Evolutionary conservation across 2,888 invertebrate genomes (phyloP), one percentile per base, ranked within the genome.

Genomic region (Sinopyrophorus schimmeli): DNA sequence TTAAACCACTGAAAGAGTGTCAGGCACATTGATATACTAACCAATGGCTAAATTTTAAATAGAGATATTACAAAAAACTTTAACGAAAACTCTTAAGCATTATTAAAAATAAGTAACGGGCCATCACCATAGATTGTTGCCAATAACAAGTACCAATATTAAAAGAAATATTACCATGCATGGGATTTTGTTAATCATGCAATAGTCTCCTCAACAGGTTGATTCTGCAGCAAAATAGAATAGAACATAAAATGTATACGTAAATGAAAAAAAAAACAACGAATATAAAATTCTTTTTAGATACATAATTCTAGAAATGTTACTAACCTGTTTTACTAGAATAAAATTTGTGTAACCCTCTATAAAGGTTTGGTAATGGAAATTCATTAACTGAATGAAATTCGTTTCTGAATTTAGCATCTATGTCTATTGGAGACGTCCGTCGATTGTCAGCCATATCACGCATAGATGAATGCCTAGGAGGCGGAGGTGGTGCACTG

Each of bases 351-450:
- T 78, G 71, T 64, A 84, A 75, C 61, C 82, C 79, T 58, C 78
- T 75, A 74, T 84, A 89, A 47, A 81, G 80, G 59, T 83, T 84
- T 5, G 90, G 89, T 14, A 75, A 73, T 5, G 89, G 87, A 72
- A 90, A 86, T 57, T 74, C 75, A 46, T 76, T 72, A 2, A 79
- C 68, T 7, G 80, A 72, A 55, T 78, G 80, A 75, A 89, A 90
- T 58, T 79, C 72, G 31, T 81, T 79, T 17, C 78, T 78, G 72
- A 85, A 89, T 49, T 84, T 79, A 18, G 78, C 74, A 60, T 89
- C 89, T 59, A 89, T 76, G 63, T 89, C 88, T 3, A 72, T 64
- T 9, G 73, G 63, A 24, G 52, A 58, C 3, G 60, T 54, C 17
- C 54, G 53, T 16, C 57, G 59, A 14, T 53, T n/a, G 3, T 44